A percentile compares a stretch with the other conserved stretches of the same genome.
Conservation (phyloP, 1,140 invertebrate species). For the Globodera ellingtonae region DNA sequence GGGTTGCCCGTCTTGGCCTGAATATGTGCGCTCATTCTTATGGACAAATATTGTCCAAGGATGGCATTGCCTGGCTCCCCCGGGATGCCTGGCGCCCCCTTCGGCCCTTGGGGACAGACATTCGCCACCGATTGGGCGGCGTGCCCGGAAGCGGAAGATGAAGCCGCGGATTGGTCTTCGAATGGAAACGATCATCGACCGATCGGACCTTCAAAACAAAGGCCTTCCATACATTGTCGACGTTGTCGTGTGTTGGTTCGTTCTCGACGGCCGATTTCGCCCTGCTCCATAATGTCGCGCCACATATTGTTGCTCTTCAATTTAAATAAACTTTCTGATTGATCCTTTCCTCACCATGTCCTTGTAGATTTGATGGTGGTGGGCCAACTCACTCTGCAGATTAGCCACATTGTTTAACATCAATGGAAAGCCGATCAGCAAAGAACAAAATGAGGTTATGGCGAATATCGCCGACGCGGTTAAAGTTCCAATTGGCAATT, state of each 20-base stretch:
- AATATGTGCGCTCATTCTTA: background rate
- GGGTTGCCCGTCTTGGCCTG: slow-evolving; percentile 16
- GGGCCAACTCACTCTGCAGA: slow-evolving; percentile 30
- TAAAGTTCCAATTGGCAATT: slow-evolving; percentile 1
- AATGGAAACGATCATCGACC: background rate
- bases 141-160: background rate
- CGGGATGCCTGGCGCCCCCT: slow-evolving; percentile 16
- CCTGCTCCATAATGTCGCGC: slow-evolving; percentile 39
- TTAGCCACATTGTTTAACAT: slow-evolving; percentile 37
- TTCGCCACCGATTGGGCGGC: background rate
- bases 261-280: slow-evolving; percentile 7
- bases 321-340: background rate
- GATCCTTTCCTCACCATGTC: background rate
- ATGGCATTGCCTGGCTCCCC: slow-evolving; percentile 28
- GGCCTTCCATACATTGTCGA: slow-evolving; percentile 31
- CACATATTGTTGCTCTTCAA: slow-evolving; percentile 36
- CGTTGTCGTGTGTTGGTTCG: slow-evolving; percentile 2
- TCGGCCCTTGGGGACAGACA: slow-evolving; percentile 24
- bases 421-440: slow-evolving; percentile 35
- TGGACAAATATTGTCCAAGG: background rate
- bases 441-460: slow-evolving; percentile 25
- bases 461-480: slow-evolving; percentile 1
- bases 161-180: background rate
- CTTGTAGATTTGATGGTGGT: slow-evolving; percentile 29
- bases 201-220: background rate